Conservation (phyloP, 2,888 invertebrate genomes). For the Hydraecia micacea region DNA sequence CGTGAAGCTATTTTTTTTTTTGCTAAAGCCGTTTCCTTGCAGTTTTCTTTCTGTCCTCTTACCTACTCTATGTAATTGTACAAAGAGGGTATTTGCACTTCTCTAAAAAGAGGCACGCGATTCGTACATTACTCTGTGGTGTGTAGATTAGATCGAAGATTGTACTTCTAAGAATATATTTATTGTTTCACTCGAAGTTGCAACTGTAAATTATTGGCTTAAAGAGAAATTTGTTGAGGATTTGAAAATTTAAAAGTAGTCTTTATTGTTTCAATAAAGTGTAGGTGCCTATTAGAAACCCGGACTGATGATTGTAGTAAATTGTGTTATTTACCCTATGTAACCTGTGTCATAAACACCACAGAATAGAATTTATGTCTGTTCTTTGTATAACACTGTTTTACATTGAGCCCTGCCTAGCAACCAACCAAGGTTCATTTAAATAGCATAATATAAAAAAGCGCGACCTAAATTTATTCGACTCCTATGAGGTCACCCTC, state of each 20-base stretch:
- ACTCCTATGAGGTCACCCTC: no score
- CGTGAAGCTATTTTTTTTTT: no score
- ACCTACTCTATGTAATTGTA: conserved; percentile 27
- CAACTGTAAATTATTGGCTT: conserved; percentile 29
- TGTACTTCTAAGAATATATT: conserved; percentile 50
- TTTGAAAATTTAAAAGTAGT: not conserved
- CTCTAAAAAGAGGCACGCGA: conserved; percentile 64
- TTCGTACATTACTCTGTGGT: conserved; percentile 60
- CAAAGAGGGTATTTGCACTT: conserved; percentile 60
- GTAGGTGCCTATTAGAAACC: no score
- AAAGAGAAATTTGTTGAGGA: conserved; percentile 7
- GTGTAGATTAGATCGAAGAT: conserved; percentile 58
- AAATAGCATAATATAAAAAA: not conserved
- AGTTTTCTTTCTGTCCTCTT: not conserved
- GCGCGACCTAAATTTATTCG: not conserved
- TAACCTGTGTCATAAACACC: no score
- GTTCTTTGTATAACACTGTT: no score
- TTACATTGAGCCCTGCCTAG: no score
- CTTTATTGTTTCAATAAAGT: conserved; percentile 8
- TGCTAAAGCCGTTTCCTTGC: no score
- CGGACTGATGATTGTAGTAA: no score
- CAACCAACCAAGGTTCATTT: not conserved
- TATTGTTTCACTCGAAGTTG: conserved; percentile 40
- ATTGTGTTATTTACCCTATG: no score
- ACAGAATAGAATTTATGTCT: no score